Base-by-base conservation (phyloP, 2,888 invertebrate species). In the Philonicus albiceps region DNA sequence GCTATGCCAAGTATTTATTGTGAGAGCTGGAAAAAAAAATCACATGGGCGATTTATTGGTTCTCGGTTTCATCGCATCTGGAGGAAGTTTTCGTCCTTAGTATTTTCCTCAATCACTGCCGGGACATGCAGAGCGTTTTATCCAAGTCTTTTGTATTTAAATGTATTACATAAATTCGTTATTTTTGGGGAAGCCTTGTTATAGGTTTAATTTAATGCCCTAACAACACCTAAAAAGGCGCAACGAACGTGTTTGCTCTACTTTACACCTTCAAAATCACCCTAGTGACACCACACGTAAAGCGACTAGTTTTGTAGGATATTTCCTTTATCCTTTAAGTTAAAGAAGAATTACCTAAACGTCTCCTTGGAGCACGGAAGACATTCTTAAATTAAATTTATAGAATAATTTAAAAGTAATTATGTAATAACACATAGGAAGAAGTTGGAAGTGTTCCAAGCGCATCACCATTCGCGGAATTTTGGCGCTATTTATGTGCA, bases 11-110 rank as follows among this genome's bases (percentile, higher is more conserved):
- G 55, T 64, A 64, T 83, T 83, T 83, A 83, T 64, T 64, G 81
- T 83, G 81, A 80, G 31, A 53, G 40, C 53, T n/a, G n/a, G n/a
- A n/a, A 11, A 64, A 64, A 76, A 64, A 76, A 85, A 78, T 85
- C 30, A 31, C 75, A 30, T 73, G 49, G 86, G 73, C 83, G 87
- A 87, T 87, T 87, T 87, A 87, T 87, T 87, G 87, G 87, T 87
- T 86, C 86, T 86, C 73, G 75, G 40, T 31, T 74, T 74, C 74
- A 74, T 74, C 37, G 31, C 31, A 74, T 40, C 22, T 37, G 40
- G 40, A 75, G 37, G 37, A 43, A 40, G 22, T 22, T 76, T 76
- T 76, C 22, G 13, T 34, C 40, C 3, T 34, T 34, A 76, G 43
- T 16, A 43, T 43, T 76, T 76, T 8, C 22, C 40, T 76, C 76